Base-by-base conservation (phyloP, 2,113 vertebrate genomes). In the Chascanopsetta lugubris region DNA sequence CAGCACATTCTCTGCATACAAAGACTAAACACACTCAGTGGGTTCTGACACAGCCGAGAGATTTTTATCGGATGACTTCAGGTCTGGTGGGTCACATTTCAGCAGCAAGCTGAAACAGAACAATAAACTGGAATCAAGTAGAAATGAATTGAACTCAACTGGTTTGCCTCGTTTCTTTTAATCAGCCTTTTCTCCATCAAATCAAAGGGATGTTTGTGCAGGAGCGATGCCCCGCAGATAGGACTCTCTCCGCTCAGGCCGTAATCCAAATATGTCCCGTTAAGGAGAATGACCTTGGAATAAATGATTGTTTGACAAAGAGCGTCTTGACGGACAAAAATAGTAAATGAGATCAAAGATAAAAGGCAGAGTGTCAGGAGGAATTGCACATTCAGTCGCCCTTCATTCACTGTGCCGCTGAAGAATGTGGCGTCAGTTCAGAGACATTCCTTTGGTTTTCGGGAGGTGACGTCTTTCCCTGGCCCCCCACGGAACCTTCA, bases 271-370 rank as follows among this genome's bases (percentile, higher is more conserved):
- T 50, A 34, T 30, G 50, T 70, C 25, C 65, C 32, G 63, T 67
- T 63, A 29, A 58, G 20, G 59, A 45, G 11, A 4, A 58, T 57
- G 45, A 25, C 40, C 50, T 27, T 48, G 10, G 51, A 72, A 72
- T 64, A 73, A 70, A 72, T 62, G 1, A 42, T 56, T 59, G 29
- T 67, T 46, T 53, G 25, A 63, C 46, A 50, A 61, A 81, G 17
- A 4, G 21, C 21, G 21, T 71, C 48, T 74, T 61, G 24, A 36
- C 3, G 12, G 26, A 53, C 6, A 51, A 54, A 56, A 58, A 38
- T 9, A 46, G 32, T 73, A 43, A 27, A 13, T 55, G 9, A 55
- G 13, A 17, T n/a, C 45, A 42, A 56, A 50, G 18, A 34, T 53
- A 18, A 40, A 22, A 12, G 0, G 36, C n/a, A 50, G 36, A 11